These are phyloP conservation scores for Zelleria hepariella DNA, from an alignment of 2,888 invertebrate species.

Conservation along the genomic window DNA sequence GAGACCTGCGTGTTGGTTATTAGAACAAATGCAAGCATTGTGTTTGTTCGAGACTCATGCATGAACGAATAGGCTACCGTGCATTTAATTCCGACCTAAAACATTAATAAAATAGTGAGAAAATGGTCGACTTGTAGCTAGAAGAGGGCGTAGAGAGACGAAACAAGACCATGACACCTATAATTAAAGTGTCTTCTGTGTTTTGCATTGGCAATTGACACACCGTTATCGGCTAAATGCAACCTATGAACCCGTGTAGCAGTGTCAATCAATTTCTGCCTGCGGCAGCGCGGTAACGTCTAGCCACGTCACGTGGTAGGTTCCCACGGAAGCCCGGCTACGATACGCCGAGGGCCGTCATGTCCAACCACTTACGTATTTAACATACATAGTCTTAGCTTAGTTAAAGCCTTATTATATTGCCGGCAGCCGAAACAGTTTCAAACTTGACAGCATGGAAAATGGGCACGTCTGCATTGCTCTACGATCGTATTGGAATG, in stretches of 20 bases:
- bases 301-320: slow-evolving; percentile 55
- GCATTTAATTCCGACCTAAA: background rate
- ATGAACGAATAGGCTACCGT: slow-evolving; percentile 33
- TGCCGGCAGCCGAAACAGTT: slow-evolving; percentile 52
- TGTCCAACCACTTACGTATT: slow-evolving; percentile 68
- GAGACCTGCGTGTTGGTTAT: slow-evolving; percentile 47
- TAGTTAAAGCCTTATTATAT: slow-evolving; percentile 59
- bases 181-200: background rate
- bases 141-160: background rate
- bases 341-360: slow-evolving; percentile 64
- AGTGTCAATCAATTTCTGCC: slow-evolving; percentile 67
- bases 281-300: slow-evolving; percentile 21
- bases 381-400: slow-evolving; percentile 66
- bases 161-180: background rate
- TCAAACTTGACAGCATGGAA: slow-evolving; percentile 56
- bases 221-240: background rate
- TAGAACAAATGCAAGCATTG: slow-evolving; percentile 59
- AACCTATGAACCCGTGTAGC: slow-evolving; percentile 16
- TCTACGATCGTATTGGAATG: slow-evolving; percentile 12
- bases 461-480: slow-evolving; percentile 65
- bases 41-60: slow-evolving; percentile 60
- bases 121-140: background rate
- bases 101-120: background rate
- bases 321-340: slow-evolving; percentile 68
- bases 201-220: background rate